Evolutionary conservation across 2,888 invertebrate genomes (phyloP).

Genomic region (Heliconius erato): DNA sequence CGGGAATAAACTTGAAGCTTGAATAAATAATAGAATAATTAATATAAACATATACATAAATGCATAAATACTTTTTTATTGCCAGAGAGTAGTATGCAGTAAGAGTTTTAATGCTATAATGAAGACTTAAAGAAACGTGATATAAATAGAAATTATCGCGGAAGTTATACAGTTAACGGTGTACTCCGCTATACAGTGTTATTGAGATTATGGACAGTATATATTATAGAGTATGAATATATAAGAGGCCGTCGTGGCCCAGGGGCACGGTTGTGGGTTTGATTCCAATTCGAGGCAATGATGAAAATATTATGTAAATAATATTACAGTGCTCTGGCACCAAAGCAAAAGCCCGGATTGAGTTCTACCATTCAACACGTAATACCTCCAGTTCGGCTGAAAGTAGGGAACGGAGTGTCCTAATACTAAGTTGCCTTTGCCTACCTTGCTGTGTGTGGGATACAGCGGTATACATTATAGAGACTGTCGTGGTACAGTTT

Average conservation of each 20-base stretch:
- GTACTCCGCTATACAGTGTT: background rate
- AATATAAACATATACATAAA: background rate
- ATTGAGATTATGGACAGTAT: constrained; percentile 18
- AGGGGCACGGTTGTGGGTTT: background rate
- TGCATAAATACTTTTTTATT: background rate
- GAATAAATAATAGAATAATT: background rate
- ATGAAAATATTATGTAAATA: too few relatives aligned
- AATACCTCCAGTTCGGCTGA: background rate
- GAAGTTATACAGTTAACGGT: constrained; percentile 6
- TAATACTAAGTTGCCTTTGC: background rate
- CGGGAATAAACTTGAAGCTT: background rate
- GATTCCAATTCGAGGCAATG: background rate
- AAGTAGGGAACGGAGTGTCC: background rate
- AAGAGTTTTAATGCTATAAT: background rate
- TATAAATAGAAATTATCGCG: constrained; percentile 19
- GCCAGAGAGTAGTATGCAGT: background rate
- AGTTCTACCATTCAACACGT: background rate
- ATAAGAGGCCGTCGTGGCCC: background rate
- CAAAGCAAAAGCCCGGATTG: background rate
- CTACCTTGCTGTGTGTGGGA: background rate
- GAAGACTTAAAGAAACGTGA: constrained; percentile 30
- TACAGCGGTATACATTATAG: background rate
- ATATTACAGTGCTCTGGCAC: too few relatives aligned
- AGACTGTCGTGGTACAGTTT: too few relatives aligned
- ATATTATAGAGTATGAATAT: background rate